Percentiles rank a stretch among this genome's conserved stretches.
Conservation (phyloP, 2,888 invertebrate species). For the Anoplius nigerrimus region DNA sequence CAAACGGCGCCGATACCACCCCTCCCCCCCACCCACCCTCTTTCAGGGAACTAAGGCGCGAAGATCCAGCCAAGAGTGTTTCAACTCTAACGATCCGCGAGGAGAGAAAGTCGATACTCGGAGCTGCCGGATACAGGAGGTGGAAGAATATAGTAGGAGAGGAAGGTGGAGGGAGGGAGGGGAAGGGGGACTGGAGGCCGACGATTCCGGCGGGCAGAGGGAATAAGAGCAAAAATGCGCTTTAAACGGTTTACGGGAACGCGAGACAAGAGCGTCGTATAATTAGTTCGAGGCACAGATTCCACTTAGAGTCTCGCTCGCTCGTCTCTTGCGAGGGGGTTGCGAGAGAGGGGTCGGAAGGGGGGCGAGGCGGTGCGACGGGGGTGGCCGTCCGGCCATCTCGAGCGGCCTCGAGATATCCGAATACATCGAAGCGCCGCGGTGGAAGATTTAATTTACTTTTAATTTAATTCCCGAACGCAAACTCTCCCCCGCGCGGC, state of each 20-base stretch:
- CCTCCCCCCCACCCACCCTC: too few species aligned
- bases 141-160: too few species aligned
- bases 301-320: conserved; percentile 45
- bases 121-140: too few species aligned
- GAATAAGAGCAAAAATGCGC: conserved; percentile 1
- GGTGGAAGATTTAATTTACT: conserved; percentile 42
- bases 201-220: too few species aligned
- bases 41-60: too few species aligned
- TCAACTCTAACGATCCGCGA: too few species aligned
- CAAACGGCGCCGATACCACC: too few species aligned
- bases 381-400: conserved; percentile 12
- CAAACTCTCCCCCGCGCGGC: conserved; percentile 5
- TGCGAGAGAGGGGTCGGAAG: background rate
- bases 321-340: background rate
- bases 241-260: conserved; percentile 3
- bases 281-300: conserved; percentile 43
- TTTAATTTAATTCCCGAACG: conserved; percentile 43
- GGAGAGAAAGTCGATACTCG: too few species aligned
- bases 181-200: too few species aligned
- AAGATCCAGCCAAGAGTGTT: too few species aligned
- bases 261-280: conserved; percentile 17
- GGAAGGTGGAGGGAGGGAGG: too few species aligned
- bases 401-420: conserved; percentile 3
- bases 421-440: conserved; percentile 2
- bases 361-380: too few species aligned